Evolutionary conservation across 2,888 invertebrate species (phyloP), one percentile per base, ranked within the genome.

Genomic region (Platynereis dumerilii): DNA sequence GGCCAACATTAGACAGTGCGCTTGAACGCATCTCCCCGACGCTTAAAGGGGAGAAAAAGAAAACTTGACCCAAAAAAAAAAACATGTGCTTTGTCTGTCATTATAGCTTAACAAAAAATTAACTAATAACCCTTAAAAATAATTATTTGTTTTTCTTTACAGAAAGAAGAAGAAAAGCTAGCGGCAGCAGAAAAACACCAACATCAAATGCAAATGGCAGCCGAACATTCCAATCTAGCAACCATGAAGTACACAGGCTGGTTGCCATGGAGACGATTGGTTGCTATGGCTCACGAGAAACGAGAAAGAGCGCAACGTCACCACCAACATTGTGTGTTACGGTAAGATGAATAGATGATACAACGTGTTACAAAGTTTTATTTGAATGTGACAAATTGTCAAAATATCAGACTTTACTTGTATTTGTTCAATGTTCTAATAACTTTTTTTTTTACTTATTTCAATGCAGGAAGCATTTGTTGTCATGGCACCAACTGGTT

Each of bases 101-200:
- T n/a, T n/a, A n/a, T n/a, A n/a, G n/a, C n/a, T n/a, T n/a, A n/a
- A n/a, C n/a, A n/a, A n/a, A n/a, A n/a, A n/a, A n/a, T n/a, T n/a
- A n/a, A n/a, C n/a, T n/a, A n/a, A n/a, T n/a, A n/a, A n/a, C n/a
- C n/a, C n/a, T n/a, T n/a, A n/a, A n/a, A n/a, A n/a, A n/a, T n/a
- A n/a, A n/a, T n/a, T n/a, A n/a, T n/a, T n/a, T n/a, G n/a, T 66
- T 45, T 34, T 34, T 22, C 10, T 26, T 20, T 65, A 7, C 66
- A 81, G 80, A 72, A 71, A 72, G 80, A 80, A 65, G 39, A 68
- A 39, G 78, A 80, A 62, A 72, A 71, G 56, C 74, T 72, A 55
- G 60, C 71, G 53, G 61, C 69, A 56, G 68, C 73, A 17, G 76
- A 75, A 53, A 70, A 69, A 27, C 60, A 76, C 20, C 71, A 69